These are phyloP conservation scores for Acanthiza pusilla DNA, from an alignment of 2,797 vertebrate genomes.

Conservation along the genomic window DNA sequence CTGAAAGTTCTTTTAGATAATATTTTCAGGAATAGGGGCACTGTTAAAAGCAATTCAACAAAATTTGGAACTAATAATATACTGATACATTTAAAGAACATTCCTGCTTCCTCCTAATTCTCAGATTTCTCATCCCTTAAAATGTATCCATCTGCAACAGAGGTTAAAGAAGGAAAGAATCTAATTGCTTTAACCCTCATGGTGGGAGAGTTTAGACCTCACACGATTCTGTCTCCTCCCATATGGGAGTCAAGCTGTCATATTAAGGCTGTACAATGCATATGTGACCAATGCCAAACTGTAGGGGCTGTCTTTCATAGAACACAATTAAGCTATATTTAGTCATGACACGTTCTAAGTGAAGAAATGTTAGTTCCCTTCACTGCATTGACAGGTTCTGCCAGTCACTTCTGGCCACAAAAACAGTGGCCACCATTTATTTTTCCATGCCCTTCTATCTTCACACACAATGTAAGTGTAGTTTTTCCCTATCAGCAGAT, in stretches of 20 bases:
- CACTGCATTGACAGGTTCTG: neutral
- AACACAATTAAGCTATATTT: neutral
- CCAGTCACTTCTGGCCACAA: neutral
- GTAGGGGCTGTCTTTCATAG: neutral
- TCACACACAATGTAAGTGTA: neutral
- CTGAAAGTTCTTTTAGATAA: neutral
- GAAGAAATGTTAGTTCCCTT: neutral
- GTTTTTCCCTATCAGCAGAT: constrained; percentile 55
- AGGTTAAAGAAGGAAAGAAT: neutral
- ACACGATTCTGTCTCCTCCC: neutral
- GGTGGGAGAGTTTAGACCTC: neutral
- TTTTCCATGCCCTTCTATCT: neutral
- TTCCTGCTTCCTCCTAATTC: neutral
- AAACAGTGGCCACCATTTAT: neutral
- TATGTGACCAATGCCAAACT: neutral
- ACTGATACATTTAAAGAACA: neutral
- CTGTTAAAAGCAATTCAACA: neutral
- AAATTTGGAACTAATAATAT: neutral
- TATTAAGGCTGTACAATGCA: neutral
- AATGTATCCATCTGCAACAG: neutral
- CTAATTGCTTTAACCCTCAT: neutral
- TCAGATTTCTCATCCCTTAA: neutral
- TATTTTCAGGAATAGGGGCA: neutral
- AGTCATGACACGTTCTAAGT: neutral
- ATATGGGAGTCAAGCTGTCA: neutral